Evolutionary conservation across 1,140 invertebrate species (phyloP).

Genomic region (Procambarus clarkii): DNA sequence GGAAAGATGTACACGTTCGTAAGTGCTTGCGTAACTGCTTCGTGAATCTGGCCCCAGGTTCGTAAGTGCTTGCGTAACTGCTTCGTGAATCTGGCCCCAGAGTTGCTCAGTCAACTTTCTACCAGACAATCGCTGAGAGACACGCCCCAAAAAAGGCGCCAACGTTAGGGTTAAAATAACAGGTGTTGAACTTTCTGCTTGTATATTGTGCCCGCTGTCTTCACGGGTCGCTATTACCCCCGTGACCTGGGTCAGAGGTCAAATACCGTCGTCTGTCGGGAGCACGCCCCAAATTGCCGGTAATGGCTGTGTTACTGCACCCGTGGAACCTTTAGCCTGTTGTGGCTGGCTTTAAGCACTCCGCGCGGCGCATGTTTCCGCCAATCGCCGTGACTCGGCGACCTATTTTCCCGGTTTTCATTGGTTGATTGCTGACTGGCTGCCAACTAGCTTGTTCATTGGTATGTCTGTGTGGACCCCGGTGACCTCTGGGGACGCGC

Average conservation of each 20-base stretch:
- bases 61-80: too few relatives aligned
- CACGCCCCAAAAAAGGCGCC: background rate
- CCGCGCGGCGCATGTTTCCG: background rate
- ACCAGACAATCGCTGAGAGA: conserved; percentile 25
- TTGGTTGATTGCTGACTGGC: conserved; percentile 9
- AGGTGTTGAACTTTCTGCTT: conserved; percentile 30
- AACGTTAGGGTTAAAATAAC: background rate
- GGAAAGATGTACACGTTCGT: too few relatives aligned
- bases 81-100: too few relatives aligned
- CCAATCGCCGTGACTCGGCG: background rate
- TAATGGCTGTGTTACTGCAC: conserved; percentile 47
- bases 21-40: too few relatives aligned
- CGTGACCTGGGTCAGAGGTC: conserved; percentile 37
- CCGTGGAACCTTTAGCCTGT: background rate
- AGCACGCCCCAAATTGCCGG: conserved; percentile 55
- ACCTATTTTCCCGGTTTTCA: background rate
- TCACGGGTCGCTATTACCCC: conserved; percentile 44
- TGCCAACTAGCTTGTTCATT: conserved; percentile 11
- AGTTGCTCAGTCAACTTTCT: background rate
- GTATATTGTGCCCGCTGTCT: conserved; percentile 38
- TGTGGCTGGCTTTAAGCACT: conserved; percentile 5
- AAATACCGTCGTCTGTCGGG: conserved; percentile 46
- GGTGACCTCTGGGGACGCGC: conserved; percentile 4
- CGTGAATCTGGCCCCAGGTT: too few relatives aligned
- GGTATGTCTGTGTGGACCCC: conserved; percentile 14